phyloP scores from a whole-genome alignment of 2,888 invertebrate species.

The Epinotia bilunana region DNA sequence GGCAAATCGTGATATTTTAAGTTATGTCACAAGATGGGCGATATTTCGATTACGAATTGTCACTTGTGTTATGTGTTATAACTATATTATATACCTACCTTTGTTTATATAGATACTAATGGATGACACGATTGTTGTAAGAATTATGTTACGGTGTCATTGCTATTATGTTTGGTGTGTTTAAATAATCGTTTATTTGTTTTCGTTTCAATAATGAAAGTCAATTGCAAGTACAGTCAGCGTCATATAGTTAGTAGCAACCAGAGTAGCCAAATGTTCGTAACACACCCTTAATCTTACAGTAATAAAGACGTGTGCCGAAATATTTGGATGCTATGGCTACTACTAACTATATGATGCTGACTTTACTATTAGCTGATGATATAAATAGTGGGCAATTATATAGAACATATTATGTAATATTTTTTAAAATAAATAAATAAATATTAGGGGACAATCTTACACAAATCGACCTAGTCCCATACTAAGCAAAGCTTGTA shows the following conservation, averaged over 20 bases:
- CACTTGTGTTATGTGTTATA: neutral
- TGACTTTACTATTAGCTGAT: too few relatives aligned
- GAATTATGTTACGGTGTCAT: neutral
- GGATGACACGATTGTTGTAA: neutral
- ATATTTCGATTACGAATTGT: neutral
- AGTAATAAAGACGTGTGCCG: too few relatives aligned
- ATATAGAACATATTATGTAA: too few relatives aligned
- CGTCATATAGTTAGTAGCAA: too few relatives aligned
- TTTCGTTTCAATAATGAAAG: neutral
- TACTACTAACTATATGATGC: too few relatives aligned
- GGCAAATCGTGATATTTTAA: neutral
- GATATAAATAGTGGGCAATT: too few relatives aligned
- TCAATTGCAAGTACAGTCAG: neutral
- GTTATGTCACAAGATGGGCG: neutral
- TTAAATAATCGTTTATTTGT: conserved; percentile 1
- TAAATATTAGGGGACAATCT: too few relatives aligned
- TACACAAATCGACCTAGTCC: too few relatives aligned
- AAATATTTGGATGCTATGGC: too few relatives aligned
- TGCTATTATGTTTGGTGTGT: neutral
- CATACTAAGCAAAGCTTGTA: too few relatives aligned
- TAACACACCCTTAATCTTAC: too few relatives aligned
- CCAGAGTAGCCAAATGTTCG: neutral
- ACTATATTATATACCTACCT: neutral
- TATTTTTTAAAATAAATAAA: too few relatives aligned
- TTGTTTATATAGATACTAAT: neutral